Evolutionary conservation across 2,888 invertebrate species (phyloP), one percentile per base, ranked within the genome.

Genomic region (Brenthis hecate): DNA sequence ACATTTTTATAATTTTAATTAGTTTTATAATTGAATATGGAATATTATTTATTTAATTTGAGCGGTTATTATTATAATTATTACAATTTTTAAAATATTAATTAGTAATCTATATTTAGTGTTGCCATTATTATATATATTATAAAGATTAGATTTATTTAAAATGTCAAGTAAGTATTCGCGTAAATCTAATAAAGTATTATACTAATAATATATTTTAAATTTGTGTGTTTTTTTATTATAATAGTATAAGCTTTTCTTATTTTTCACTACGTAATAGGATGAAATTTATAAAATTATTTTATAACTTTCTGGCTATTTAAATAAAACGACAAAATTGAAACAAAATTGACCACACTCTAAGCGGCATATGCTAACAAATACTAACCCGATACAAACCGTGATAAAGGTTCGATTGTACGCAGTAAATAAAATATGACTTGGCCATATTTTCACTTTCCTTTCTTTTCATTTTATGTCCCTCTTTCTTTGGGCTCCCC

Each of bases 341-440:
- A 23, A 51, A 58, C 23, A 55, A 62, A 65, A 72, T 70, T 60
- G 65, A 68, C 68, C 63, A 65, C 66, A 77, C 80, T 82, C 85
- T 86, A 86, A 89, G 86, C 84, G 83, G 79, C 81, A 79, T 72
- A 82, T 81, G 83, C 85, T 85, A 83, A 83, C 87, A 86, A 82
- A 85, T 83, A 87, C 83, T 86, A 86, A 90, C 86, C 85, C 84
- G 84, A 89, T 88, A 89, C 89, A 88, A 86, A 86, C 87, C 81
- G 87, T 88, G 91, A 91, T 92, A 91, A 89, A 92, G 89, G 91
- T 87, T 88, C 91, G 85, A 92, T 92, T 92, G 92, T 91, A 87
- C 89, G 88, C 88, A 91, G 92, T 92, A 92, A 92, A 93, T 92
- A 93, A 92, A 91, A 92, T 92, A 93, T 92, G 89, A 90, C 89